Base-by-base conservation (phyloP, 2,113 vertebrate genomes). In the Martes martes region DNA sequence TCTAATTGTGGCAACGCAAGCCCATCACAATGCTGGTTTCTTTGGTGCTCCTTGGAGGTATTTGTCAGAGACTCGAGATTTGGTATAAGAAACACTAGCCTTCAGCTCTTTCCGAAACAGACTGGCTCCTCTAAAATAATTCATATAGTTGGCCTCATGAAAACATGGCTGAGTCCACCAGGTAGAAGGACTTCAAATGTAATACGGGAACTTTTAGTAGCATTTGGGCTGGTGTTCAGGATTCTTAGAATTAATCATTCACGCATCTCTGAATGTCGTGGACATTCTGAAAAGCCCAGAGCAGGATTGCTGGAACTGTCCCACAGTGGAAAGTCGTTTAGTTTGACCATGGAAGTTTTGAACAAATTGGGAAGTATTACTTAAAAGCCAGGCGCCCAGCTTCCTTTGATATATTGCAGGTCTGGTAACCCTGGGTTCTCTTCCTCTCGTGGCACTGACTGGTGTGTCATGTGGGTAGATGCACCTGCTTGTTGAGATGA, bases 41-140 rank as follows among this genome's bases (percentile, higher is more conserved):
- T 95, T 98, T 97, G 97, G 88, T 93, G 83, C 50, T 59, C 85
- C 76, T 96, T 23, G 95, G 97, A 98, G 97, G 91, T 96, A 65
- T 96, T 97, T 98, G 97, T 95, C 90, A 98, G 95, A 67, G 91
- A 98, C 97, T 96, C 97, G 95, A 98, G 98, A 97, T 96, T 89
- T 88, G 78, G 88, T 87, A 63, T 52, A 61, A 55, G 52, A 89
- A 95, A 86, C 36, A 57, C 33, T 57, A 63, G 80, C 26, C 23
- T 95, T 92, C 26, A 67, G 55, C 21, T 73, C 33, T 81, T 78
- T 71, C 45, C 9, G 6, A 95, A 96, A 88, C 4, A 89, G 21
- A 61, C 13, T 18, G 21, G 10, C 24, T 92, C 63, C 87, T 95
- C 33, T 28, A 47, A 92, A 97, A 73, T n/a, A 81, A 47, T 55